Evolutionary conservation across 1,140 invertebrate genomes (phyloP).

Genomic region (Drosophila tristis): DNA sequence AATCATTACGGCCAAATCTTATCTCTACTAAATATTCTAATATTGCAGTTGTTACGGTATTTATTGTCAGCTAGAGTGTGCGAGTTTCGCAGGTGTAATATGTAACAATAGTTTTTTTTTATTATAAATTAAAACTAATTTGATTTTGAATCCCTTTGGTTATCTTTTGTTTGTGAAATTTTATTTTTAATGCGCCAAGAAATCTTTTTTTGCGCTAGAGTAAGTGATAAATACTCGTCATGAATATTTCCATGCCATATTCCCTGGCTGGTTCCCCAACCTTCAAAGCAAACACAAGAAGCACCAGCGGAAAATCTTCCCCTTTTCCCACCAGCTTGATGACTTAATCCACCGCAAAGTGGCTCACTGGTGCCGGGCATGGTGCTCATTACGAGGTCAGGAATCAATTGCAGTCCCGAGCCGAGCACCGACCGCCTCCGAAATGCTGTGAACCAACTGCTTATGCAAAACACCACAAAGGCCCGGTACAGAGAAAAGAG

Average conservation of each 20-base stretch:
- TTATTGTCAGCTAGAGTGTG: no score
- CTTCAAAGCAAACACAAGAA: constrained; percentile 32
- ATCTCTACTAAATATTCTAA: no score
- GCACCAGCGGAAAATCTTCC: constrained; percentile 13
- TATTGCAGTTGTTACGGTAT: no score
- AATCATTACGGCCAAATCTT: no score
- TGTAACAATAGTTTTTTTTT: no score
- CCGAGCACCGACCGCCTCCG: not conserved
- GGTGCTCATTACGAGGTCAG: constrained; percentile 52
- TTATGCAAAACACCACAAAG: constrained; percentile 42
- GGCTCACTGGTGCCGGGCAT: constrained; percentile 40
- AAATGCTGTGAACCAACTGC: constrained; percentile 38
- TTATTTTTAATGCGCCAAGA: not conserved
- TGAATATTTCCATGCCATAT: not conserved
- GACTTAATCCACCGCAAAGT: constrained; percentile 53
- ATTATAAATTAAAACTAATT: no score
- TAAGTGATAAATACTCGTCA: not conserved
- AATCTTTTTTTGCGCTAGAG: not conserved
- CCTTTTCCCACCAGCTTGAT: constrained; percentile 25
- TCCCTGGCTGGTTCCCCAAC: constrained; percentile 6
- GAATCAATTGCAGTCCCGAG: constrained; percentile 48
- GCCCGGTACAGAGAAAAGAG: constrained; percentile 8
- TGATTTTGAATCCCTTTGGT: no score
- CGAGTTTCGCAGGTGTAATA: no score
- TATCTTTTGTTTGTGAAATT: no score